These are phyloP conservation scores for Eupithecia centaureata DNA, from an alignment of 2,888 invertebrate genomes.

Conservation along the genomic window DNA sequence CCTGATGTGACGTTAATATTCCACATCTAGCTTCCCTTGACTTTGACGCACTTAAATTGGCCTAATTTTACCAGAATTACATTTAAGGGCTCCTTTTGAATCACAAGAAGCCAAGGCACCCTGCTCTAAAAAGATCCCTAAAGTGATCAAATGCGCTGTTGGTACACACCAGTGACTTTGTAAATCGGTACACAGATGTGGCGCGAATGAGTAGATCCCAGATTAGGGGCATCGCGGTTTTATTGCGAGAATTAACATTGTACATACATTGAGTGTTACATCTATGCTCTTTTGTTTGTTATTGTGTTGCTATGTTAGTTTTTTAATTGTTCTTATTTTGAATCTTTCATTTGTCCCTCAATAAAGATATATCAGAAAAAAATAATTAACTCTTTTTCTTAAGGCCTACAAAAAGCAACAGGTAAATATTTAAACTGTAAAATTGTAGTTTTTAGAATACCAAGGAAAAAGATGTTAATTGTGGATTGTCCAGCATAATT, in stretches of 20 bases:
- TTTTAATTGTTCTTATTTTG: too few species aligned
- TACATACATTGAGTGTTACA: slow-evolving; percentile 15
- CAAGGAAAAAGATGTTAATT: too few species aligned
- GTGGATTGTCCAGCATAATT: too few species aligned
- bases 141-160: slow-evolving; percentile 58
- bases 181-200: slow-evolving; percentile 71
- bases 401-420: too few species aligned
- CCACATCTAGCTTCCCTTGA: too few species aligned
- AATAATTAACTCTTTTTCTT: too few species aligned
- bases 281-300: slow-evolving; percentile 12
- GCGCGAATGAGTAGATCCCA: slow-evolving; percentile 75
- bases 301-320: slow-evolving; percentile 13
- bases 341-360: too few species aligned
- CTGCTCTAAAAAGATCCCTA: background rate
- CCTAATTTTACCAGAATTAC: background rate
- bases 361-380: too few species aligned
- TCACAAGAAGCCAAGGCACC: background rate
- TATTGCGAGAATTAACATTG: slow-evolving; percentile 40
- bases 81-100: background rate
- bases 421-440: too few species aligned
- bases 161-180: slow-evolving; percentile 70
- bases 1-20: too few species aligned
- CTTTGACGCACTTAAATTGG: too few species aligned
- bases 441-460: too few species aligned
- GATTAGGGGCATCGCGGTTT: slow-evolving; percentile 52